Conservation (phyloP, 2,888 invertebrate genomes). For the Perizoma flavofasciatum region DNA sequence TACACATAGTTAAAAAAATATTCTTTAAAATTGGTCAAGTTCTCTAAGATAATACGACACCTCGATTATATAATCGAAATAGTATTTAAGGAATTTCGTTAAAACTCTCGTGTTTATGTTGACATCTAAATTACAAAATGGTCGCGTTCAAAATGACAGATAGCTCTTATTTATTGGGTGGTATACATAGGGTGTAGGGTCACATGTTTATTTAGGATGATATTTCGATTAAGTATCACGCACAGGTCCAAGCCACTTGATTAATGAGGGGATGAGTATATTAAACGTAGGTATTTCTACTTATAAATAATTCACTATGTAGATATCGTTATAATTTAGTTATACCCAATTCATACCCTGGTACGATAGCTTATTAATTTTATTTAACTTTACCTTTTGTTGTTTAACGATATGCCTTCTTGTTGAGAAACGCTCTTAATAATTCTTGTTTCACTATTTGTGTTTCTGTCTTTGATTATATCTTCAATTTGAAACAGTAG, state of each 20-base stretch:
- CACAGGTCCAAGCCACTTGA: constrained; percentile 52
- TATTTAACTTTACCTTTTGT: not conserved
- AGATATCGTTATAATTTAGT: constrained; percentile 18
- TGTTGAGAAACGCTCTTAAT: not conserved
- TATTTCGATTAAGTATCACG: constrained; percentile 63
- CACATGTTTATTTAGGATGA: constrained; percentile 71
- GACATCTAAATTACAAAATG: constrained; percentile 18
- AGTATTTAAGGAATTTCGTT: no score
- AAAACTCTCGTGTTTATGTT: not conserved
- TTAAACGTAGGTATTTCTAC: constrained; percentile 28
- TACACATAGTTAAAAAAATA: no score
- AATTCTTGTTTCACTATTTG: not conserved
- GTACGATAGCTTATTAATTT: not conserved
- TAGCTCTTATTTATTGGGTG: constrained; percentile 22
- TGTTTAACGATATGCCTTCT: not conserved
- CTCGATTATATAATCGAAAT: no score
- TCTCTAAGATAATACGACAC: no score
- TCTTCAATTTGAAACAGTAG: no score
- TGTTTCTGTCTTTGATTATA: no score
- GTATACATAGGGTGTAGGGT: constrained; percentile 49
- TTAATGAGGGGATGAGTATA: constrained; percentile 56
- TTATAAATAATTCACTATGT: constrained; percentile 46
- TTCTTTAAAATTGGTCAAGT: no score
- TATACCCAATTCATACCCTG: constrained; percentile 3
- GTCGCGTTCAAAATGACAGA: constrained; percentile 15